Evolutionary conservation across 1,140 invertebrate genomes (phyloP), one percentile per base, ranked within the genome.

Genomic region (Pararge aegeria): DNA sequence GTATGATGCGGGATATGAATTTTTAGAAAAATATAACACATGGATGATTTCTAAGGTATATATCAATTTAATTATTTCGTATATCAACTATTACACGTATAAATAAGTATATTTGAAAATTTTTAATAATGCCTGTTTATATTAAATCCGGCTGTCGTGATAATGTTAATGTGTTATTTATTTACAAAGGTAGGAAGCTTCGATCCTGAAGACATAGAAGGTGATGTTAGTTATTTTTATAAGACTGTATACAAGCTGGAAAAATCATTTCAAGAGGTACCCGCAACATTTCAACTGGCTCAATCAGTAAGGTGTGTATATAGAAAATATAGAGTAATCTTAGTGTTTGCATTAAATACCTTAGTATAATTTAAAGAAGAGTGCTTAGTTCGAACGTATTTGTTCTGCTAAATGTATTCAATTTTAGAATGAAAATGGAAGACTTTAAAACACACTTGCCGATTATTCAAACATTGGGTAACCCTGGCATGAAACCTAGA

Each of bases 361-460:
- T n/a, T n/a, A n/a, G n/a, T n/a, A n/a, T n/a, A n/a, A n/a, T n/a
- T n/a, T n/a, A n/a, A n/a, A n/a, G n/a, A n/a, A n/a, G n/a, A n/a
- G n/a, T n/a, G n/a, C n/a, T n/a, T n/a, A n/a, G n/a, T n/a, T n/a
- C n/a, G n/a, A n/a, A n/a, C n/a, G n/a, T n/a, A n/a, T n/a, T n/a
- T n/a, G n/a, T n/a, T n/a, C n/a, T n/a, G n/a, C n/a, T n/a, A n/a
- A n/a, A n/a, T n/a, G n/a, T n/a, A n/a, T n/a, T n/a, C n/a, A n/a
- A n/a, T 40, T 81, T 44, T 48, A 90, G 94, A 75, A 89, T 85
- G 57, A 93, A 93, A 83, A 96, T 99, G 60, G 97, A 99, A 76
- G 94, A 95, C 13, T 99, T 99, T 86, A 95, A 95, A 62, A 95
- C 95, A 42, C 93, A 98, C 78, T 92, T 98, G 92, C 97, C 97